Evolutionary conservation across 2,113 vertebrate species (phyloP).

Genomic region (Tragelaphus strepsiceros): DNA sequence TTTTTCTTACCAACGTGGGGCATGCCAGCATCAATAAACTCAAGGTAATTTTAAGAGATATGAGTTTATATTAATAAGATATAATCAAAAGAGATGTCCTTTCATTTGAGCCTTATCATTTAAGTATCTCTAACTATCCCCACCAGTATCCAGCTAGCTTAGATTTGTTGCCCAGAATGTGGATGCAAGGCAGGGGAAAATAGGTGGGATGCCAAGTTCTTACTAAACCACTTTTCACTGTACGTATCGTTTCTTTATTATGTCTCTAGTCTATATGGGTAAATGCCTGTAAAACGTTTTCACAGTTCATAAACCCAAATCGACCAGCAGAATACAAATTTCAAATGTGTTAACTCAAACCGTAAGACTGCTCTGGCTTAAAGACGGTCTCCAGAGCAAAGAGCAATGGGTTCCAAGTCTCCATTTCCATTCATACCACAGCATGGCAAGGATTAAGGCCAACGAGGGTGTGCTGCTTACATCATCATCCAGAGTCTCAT

Average conservation of each 20-base stretch:
- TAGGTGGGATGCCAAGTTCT: not conserved
- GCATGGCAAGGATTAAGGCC: fast-evolving
- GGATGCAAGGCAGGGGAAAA: not conserved
- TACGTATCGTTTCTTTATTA: not conserved
- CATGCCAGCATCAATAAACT: not conserved
- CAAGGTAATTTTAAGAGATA: not conserved
- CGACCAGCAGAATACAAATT: not conserved
- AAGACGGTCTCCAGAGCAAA: not conserved
- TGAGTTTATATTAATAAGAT: not conserved
- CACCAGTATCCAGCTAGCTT: not conserved
- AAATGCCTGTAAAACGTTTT: not conserved
- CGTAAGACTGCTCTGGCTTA: not conserved
- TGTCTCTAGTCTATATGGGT: not conserved
- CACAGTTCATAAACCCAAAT: not conserved
- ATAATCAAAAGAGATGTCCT: not conserved
- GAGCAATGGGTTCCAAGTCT: not conserved
- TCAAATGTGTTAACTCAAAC: not conserved
- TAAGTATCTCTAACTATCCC: not conserved
- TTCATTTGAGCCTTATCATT: not conserved
- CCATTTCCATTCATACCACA: not conserved
- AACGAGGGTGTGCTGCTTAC: constrained; percentile 81
- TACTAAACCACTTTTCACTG: not conserved
- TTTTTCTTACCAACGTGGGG: not conserved
- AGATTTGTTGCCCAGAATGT: not conserved
- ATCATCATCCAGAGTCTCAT: constrained; percentile 97